Base-by-base conservation (phyloP, 2,888 invertebrate genomes). In the Lasius fuliginosus region DNA sequence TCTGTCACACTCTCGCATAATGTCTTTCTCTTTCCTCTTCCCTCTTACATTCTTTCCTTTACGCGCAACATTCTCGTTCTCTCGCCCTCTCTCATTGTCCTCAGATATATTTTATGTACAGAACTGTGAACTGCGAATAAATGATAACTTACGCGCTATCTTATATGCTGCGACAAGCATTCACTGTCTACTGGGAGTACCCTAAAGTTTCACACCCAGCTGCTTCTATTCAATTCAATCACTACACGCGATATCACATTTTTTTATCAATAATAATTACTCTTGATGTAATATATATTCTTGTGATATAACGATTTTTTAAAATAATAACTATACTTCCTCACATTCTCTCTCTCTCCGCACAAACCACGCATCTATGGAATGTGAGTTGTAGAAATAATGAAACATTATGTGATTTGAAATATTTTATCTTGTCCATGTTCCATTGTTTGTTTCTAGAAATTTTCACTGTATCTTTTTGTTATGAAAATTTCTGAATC, bases 91-190 rank as follows among this genome's bases (percentile, higher is more conserved):
- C 53, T 36, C 64, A 53, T 46, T 74, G 71, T 69, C 56, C 71
- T 85, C 75, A 74, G 68, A 85, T 84, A 74, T 82, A 83, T 82
- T 82, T 82, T 90, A 88, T 91, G 84, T 91, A 91, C 89, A 88
- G 88, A 23, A 90, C 84, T 90, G 88, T 86, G 89, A 90, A 91
- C 86, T 89, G 89, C 87, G 85, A 81, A 86, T 88, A 89, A 87
- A 87, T 87, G 86, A 91, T 87, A 88, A 87, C 86, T 88, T 89
- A 88, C 68, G 18, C n/a, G 30, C 86, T 90, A 90, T 84, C 86
- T 88, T 88, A 90, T n/a, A 53, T 49, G 46, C 82, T 88, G 85
- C 67, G 83, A 84, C 83, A n/a, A 83, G 79, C 64, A 76, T 86
- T 81, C 83, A 83, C 49, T 64, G 76, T 85, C 83, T 85, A 89